Conservation (phyloP, 2,113 vertebrate genomes). For the Narcine bancroftii region DNA sequence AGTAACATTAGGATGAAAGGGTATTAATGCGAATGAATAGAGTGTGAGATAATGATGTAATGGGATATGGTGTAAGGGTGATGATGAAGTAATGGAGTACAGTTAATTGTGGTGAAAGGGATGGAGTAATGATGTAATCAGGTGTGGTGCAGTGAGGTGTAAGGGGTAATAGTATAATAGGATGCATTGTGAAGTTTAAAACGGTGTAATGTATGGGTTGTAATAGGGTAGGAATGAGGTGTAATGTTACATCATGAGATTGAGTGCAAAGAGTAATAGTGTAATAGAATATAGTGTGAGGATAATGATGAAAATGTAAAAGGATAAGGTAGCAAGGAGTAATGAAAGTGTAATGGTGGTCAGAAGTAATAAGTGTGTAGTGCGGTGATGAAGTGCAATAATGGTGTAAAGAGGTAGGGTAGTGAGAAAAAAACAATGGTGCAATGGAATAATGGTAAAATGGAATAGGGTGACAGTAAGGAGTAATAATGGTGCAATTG, state of each 20-base stretch:
- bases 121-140: not conserved
- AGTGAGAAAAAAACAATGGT: not conserved
- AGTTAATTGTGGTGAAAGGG: no score
- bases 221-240: not conserved
- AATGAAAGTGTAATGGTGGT: not conserved
- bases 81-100: not conserved
- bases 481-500: not conserved
- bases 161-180: not conserved
- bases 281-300: not conserved
- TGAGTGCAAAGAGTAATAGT: not conserved
- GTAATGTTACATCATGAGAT: not conserved
- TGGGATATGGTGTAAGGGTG: not conserved
- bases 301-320: not conserved
- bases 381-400: not conserved
- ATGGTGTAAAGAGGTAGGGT: not conserved
- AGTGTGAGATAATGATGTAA: conserved; percentile 30
- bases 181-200: not conserved
- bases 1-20: not conserved
- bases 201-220: not conserved
- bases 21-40: conserved; percentile 33
- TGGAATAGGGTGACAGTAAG: not conserved
- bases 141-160: not conserved
- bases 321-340: not conserved
- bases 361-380: not conserved
- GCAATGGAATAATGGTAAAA: not conserved